phyloP scores from a whole-genome alignment of 2,113 vertebrate genomes.

The Spea bombifrons region DNA sequence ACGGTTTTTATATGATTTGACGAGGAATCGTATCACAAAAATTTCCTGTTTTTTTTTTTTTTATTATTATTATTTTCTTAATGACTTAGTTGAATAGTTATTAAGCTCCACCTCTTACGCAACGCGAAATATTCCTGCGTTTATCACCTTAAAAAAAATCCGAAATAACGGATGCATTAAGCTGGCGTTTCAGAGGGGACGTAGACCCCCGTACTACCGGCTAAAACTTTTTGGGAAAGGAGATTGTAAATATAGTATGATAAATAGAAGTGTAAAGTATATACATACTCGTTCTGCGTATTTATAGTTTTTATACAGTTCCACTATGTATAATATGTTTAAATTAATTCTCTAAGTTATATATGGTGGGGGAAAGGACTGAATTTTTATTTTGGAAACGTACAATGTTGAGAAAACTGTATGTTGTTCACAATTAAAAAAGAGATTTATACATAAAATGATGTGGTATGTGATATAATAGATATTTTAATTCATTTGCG shows the following conservation, averaged over 20 bases:
- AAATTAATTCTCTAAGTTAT: conserved; percentile 42
- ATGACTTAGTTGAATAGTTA: too few relatives aligned
- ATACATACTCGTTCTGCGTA: conserved; percentile 20
- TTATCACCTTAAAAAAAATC: too few relatives aligned
- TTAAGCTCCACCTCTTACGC: too few relatives aligned
- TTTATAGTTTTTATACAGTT: conserved; percentile 38
- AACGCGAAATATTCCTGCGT: too few relatives aligned
- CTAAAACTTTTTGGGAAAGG: background rate
- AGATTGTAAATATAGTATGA: conserved; percentile 29
- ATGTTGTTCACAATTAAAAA: conserved; percentile 31
- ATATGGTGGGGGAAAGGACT: conserved; percentile 5
- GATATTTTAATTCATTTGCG: background rate
- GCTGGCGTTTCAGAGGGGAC: too few relatives aligned
- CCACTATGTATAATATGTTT: conserved; percentile 22
- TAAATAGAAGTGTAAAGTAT: conserved; percentile 30
- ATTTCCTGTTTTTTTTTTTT: too few relatives aligned
- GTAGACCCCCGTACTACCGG: too few relatives aligned
- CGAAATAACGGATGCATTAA: too few relatives aligned
- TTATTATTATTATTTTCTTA: too few relatives aligned
- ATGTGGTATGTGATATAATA: conserved; percentile 17
- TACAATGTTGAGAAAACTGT: conserved; percentile 20
- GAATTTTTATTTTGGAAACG: conserved; percentile 14
- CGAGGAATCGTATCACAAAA: too few relatives aligned
- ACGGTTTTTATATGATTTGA: too few relatives aligned
- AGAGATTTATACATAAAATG: conserved; percentile 16